Evolutionary conservation across 35 echinoderm and acorn worm species (phyloP).

Genomic region (Lytechinus pictus): DNA sequence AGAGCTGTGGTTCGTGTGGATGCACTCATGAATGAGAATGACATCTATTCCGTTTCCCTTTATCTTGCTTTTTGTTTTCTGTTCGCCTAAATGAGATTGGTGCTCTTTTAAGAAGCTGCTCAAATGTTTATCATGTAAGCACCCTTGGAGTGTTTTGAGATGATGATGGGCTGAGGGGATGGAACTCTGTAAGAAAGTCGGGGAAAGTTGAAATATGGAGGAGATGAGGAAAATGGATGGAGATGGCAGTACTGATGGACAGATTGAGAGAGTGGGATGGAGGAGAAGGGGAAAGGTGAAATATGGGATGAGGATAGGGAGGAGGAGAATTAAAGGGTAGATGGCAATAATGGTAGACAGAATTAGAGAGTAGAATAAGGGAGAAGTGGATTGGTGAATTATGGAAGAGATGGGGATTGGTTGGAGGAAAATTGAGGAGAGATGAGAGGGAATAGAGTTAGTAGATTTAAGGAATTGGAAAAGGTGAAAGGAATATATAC

Average conservation of each 20-base stretch:
- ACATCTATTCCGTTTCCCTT: not conserved
- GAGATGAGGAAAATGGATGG: not conserved
- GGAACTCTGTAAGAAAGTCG: not conserved
- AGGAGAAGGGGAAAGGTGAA: not conserved
- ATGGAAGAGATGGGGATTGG: too few species aligned
- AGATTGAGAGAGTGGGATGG: not conserved
- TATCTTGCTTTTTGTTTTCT: not conserved
- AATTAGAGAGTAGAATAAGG: not conserved
- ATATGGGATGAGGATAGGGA: too few species aligned
- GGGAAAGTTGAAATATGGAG: not conserved
- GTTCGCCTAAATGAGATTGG: conserved; percentile 6
- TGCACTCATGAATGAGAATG: not conserved
- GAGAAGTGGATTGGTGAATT: not conserved
- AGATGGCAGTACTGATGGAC: not conserved
- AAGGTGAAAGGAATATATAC: not conserved
- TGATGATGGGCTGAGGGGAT: not conserved
- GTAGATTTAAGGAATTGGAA: not conserved
- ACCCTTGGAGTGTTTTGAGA: conserved; percentile 34
- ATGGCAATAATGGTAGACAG: too few species aligned
- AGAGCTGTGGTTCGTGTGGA: not conserved
- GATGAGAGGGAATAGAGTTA: not conserved
- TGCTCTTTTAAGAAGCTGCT: conserved; percentile 37
- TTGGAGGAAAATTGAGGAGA: not conserved
- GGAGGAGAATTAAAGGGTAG: not conserved
- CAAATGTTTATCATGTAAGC: conserved; percentile 45